Base-by-base conservation (phyloP, 2,113 vertebrate genomes). In the Brachypodius melanocephalos region DNA sequence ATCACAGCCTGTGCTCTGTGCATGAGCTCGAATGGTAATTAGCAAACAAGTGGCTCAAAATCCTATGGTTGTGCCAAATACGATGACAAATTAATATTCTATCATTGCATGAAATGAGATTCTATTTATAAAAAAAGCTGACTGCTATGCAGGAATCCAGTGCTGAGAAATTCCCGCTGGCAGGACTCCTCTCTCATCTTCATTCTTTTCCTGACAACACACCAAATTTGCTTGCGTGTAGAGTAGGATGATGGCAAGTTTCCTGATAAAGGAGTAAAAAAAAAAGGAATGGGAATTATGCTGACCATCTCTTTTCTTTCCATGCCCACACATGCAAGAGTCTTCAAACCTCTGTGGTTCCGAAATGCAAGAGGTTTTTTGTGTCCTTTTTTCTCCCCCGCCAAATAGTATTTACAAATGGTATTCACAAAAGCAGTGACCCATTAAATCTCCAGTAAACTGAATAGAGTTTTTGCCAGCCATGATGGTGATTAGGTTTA, bases 71-170 rank as follows among this genome's bases (percentile, higher is more conserved):
- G 63, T 88, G 84, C 79, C 91, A 94, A 95, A 83, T 59, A 74
- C 0, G 5, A 88, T 74, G 88, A 94, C 61, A 95, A 79, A 91
- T 86, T 83, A 89, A 69, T 88, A 88, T 80, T 63, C 29, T 59
- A 89, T 61, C 74, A 93, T 68, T 89, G 84, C 57, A 79, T 48
- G 62, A 69, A 92, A 89, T 78, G 52, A 89, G 22, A 14, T 61
- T 89, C 74, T 96, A 80, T 94, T 95, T 93, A 93, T 93, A 88
- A 82, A 91, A 92, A 91, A 89, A 62, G 67, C 71, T 93, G 87
- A 89, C 77, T 79, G 66, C 57, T 91, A 73, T 38, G 80, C 74
- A 93, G 75, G 58, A 95, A 94, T 88, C 12, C 43, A 76, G 46
- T 52, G 51, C 63, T 68, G 67, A 95, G 91, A 94, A 89, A 94